Evolutionary conservation across 2,888 invertebrate genomes (phyloP), one percentile per base, ranked within the genome.

Genomic region (Tinea trinotella): DNA sequence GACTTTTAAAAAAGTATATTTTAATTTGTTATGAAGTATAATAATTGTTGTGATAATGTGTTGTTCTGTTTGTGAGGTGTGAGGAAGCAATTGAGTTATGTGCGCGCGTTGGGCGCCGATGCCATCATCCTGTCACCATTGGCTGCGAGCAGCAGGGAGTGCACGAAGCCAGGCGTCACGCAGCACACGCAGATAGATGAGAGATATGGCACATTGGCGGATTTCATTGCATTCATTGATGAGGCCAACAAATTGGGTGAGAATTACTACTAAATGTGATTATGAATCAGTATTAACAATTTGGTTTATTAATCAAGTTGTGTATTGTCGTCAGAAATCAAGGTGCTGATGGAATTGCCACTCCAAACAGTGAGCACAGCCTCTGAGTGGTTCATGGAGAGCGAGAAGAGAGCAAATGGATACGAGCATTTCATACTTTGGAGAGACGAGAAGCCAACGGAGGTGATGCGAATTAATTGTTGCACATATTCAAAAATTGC

Each of bases 151-250:
- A 83, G 72, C 57, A 57, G 60, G 82, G 88, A 89, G 12, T 96
- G 96, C 70, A 89, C 90, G 66, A 92, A 92, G 1, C 95, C 96
- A 58, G 96, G 96, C 54, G 89, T 92, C 24, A 75, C 90, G 0
- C 88, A 95, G 69, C 93, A 91, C 64, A 83, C 66, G 0, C 88
- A 88, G 12, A 88, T 96, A 44, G 92, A 95, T 61, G 77, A 88
- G 0, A 82, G 89, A 35, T 96, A 91, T 65, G 96, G 96, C 0
- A 90, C 85, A 0, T 62, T 91, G 56, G 79, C 78, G 0, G 90
- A 91, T 63, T 91, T 96, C 50, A 76, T 76, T 2, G 64, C 64
- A 0, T 65, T 94, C 0, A 62, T 91, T 0, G 68, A 68, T 1
- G 84, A 86, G 59, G 88, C 91, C 1, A 76, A 71, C 40, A 81